A percentile compares a stretch with the other conserved stretches of the same genome.
Evolutionary conservation across 2,888 invertebrate genomes (phyloP).

Genomic region (Metopia argyrocephala): DNA sequence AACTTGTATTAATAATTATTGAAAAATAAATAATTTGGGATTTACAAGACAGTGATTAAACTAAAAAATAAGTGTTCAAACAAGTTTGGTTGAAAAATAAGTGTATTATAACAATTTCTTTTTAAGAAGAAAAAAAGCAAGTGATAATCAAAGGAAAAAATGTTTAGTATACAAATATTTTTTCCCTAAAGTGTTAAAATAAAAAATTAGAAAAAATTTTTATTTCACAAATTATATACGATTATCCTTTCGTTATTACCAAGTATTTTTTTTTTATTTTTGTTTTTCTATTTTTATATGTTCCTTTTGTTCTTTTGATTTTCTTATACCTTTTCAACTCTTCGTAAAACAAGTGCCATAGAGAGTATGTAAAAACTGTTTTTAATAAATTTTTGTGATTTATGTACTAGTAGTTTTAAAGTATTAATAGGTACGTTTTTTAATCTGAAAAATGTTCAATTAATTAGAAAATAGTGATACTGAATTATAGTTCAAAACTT

Average conservation of each 20-base stretch:
- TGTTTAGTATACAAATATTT: conserved; percentile 47
- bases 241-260: not conserved
- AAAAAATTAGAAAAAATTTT: no score
- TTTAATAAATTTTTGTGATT: conserved; percentile 12
- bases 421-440: no score
- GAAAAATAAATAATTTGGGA: no score
- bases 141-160: conserved; percentile 1
- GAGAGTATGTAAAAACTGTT: conserved; percentile 12
- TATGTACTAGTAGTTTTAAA: no score
- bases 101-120: not conserved
- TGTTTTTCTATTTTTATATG: not conserved
- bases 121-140: conserved; percentile 11
- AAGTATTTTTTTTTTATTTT: conserved; percentile 7
- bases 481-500: no score
- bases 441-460: no score
- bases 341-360: conserved; percentile 32
- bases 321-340: not conserved
- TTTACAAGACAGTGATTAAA: no score
- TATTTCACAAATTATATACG: not conserved
- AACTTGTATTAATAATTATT: no score
- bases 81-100: not conserved
- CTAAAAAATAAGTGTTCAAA: no score
- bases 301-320: conserved; percentile 13
- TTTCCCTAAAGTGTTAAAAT: no score
- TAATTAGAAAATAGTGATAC: no score